Evolutionary conservation across 2,113 vertebrate genomes (phyloP), one percentile per base, ranked within the genome.

Genomic region (Pollachius pollachius): DNA sequence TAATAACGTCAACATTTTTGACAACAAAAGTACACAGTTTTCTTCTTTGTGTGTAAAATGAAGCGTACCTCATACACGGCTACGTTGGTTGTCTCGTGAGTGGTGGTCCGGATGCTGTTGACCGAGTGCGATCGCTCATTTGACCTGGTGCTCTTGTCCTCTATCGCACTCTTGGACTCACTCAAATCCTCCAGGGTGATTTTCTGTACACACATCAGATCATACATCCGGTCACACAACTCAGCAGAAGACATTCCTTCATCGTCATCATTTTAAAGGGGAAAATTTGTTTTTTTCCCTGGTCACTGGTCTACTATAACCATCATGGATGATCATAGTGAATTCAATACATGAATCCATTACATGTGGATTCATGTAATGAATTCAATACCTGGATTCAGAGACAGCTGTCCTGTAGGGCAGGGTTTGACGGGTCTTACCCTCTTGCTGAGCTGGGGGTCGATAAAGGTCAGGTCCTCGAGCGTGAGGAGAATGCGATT

Each of bases 391-490:
- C 11, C 2, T 48, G 41, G 11, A 9, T 48, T 1, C 12, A 16
- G n/a, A 6, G 12, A 7, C 41, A 48, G 8, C 41, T 12, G 41
- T 48, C 11, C 41, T 13, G 9, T 48, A 11, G 11, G 11, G 37
- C 11, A 41, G 37, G 37, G 37, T 41, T 8, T 41, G 23, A 41
- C 18, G 64, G 41, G 5, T 34, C 81, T 85, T 88, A 93, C 94
- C 86, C 94, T 95, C 82, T 87, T 95, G 52, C 93, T 95, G 57
- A 95, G 85, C 57, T 96, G 93, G 11, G 94, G 93, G 73, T 94
- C 94, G 65, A 98, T 94, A 78, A 98, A 97, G 5, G 94, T 85
- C 0, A 98, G 92, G 80, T 97, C 94, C 6, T 96, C 92, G 68
- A 95, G 74, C 16, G 92, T 96, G 60, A 97, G 67, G 25, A 96